Base-by-base conservation (phyloP, 2,797 vertebrate genomes). In the Alca torda region DNA sequence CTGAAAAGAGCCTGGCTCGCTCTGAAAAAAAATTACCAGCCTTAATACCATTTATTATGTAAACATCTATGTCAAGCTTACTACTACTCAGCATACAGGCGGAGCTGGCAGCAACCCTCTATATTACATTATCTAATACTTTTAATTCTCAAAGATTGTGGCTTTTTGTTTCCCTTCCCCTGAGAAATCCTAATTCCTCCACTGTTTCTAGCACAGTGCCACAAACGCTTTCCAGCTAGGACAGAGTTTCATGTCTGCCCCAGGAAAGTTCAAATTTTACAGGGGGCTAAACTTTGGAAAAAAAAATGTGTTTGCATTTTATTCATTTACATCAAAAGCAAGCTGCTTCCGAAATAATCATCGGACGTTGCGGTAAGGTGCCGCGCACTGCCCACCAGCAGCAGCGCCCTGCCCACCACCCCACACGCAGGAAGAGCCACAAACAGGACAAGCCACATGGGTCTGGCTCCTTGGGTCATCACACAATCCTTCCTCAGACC, bases 321-420 rank as follows among this genome's bases (percentile, higher is more conserved):
- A 18, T 41, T 79, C 4, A 50, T 63, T 84, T 75, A 43, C 19
- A 79, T 45, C 8, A 48, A 28, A 87, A 91, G 37, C 15, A 73
- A 4, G 8, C 12, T 72, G 35, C 39, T 92, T 84, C 72, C 70
- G 31, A 89, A 45, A 43, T n/a, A 59, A 68, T n/a, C 45, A 70
- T 9, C 1, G 5, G 63, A 13, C 6, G 19, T 4, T 11, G 24
- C 2, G 75, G 54, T 23, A 56, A 11, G 1, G 1, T 19, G 9
- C 11, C 59, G 54, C 5, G 30, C 15, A 14, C 16, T 33, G 46
- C 20, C 35, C 48, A 61, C 10, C 1, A 3, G 45, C 16, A 30
- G 70, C 84, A 75, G 54, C 13, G 17, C 17, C 17, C 43, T 63
- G 30, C 31, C 43, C 65, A 63, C 30, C 61, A 13, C 4, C 3